phyloP scores from a whole-genome alignment of 2,888 invertebrate genomes.

The Papilio demoleus region DNA sequence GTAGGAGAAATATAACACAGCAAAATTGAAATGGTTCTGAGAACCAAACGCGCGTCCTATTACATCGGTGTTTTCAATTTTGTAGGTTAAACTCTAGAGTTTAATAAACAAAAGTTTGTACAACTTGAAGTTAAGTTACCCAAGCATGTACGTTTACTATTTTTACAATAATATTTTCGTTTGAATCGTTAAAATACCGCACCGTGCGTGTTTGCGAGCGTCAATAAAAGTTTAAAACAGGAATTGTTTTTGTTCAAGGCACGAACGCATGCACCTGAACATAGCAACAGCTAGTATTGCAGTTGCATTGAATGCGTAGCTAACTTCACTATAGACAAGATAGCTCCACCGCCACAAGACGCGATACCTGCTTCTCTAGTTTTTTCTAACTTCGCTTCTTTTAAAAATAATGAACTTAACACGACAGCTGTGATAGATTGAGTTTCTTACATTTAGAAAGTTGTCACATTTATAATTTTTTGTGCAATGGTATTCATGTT shows the following conservation, averaged over 20 bases:
- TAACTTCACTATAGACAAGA: constrained; percentile 55
- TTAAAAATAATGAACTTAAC: constrained; percentile 50
- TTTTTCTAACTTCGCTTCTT: constrained; percentile 36
- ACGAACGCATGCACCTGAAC: constrained; percentile 56
- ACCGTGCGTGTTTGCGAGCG: constrained; percentile 68
- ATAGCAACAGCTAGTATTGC: constrained; percentile 45
- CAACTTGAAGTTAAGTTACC: constrained; percentile 61
- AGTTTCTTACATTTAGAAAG: constrained; percentile 45
- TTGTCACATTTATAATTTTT: constrained; percentile 2
- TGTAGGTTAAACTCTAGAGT: constrained; percentile 61
- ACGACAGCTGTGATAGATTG: constrained; percentile 53
- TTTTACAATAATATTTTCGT: constrained; percentile 61
- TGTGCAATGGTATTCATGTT: background rate
- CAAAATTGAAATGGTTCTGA: constrained; percentile 68
- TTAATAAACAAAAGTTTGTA: constrained; percentile 67
- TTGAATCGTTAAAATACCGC: constrained; percentile 62
- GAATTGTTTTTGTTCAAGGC: constrained; percentile 70
- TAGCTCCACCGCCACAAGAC: constrained; percentile 24
- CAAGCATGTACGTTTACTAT: constrained; percentile 59
- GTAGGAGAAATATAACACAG: constrained; percentile 71
- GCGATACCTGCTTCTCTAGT: constrained; percentile 40
- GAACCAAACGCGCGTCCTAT: constrained; percentile 55
- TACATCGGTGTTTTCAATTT: constrained; percentile 68
- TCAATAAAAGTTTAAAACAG: constrained; percentile 63
- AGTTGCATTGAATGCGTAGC: constrained; percentile 46